A percentile compares a stretch with the other conserved stretches of the same genome.
These are phyloP conservation scores for Reticulitermes speratus DNA, from an alignment of 1,140 invertebrate species.

Conservation along the genomic window DNA sequence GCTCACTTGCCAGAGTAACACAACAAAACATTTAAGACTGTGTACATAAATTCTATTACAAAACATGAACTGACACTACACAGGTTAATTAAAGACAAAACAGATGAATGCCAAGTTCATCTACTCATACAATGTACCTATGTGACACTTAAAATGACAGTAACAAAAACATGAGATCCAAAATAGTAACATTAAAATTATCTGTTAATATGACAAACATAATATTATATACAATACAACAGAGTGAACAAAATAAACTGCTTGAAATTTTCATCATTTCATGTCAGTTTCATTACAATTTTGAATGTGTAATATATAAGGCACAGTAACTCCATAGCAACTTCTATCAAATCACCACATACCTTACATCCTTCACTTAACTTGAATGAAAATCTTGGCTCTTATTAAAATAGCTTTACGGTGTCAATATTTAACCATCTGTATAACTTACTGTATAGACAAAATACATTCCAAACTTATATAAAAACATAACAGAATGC, in stretches of 20 bases:
- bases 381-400: neutral
- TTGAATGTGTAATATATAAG: too few species aligned
- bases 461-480: too few species aligned
- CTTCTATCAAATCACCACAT: too few species aligned
- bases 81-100: neutral
- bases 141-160: slow-evolving; percentile 1
- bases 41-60: neutral
- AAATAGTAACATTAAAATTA: slow-evolving; percentile 1
- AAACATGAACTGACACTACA: neutral
- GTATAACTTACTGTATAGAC: too few species aligned
- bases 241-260: too few species aligned
- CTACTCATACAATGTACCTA: neutral
- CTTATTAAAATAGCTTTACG: neutral
- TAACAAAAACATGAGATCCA: slow-evolving; percentile 15
- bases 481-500: too few species aligned
- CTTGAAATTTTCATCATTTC: too few species aligned
- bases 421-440: neutral
- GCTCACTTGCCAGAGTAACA: too few species aligned
- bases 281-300: too few species aligned
- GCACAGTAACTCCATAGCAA: too few species aligned
- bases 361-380: too few species aligned
- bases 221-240: neutral
- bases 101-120: neutral
- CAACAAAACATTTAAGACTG: neutral
- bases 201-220: neutral